Evolutionary conservation across 2,113 vertebrate species (phyloP).

Genomic region (Amblyopsis rosae): DNA sequence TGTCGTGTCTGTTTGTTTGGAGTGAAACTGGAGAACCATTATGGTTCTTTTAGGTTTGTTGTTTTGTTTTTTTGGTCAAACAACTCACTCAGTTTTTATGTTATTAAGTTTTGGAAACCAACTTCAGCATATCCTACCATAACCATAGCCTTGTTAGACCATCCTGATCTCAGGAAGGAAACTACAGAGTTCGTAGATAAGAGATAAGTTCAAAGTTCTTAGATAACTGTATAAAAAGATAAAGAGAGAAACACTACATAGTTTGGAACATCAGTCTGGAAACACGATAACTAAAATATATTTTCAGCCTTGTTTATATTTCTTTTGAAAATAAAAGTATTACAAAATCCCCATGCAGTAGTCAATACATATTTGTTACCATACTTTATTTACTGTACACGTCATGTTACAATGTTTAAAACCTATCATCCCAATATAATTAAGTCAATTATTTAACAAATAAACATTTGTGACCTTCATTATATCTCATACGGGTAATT

Average conservation of each 20-base stretch:
- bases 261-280: background rate
- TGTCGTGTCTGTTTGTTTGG: slow-evolving; percentile 16
- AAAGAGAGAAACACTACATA: background rate
- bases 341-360: no score
- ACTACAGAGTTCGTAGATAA: background rate
- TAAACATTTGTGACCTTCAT: no score
- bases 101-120: slow-evolving; percentile 20
- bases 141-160: no score
- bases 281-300: background rate
- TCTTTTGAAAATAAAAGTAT: no score
- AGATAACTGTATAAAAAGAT: background rate
- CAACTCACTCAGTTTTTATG: slow-evolving; percentile 53
- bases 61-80: slow-evolving; percentile 33
- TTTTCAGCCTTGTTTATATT: no score
- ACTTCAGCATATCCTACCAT: no score
- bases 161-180: slow-evolving; percentile 12
- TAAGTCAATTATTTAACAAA: no score
- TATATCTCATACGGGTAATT: no score
- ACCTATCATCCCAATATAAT: no score
- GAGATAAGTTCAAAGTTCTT: background rate
- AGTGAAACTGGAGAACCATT: slow-evolving; percentile 20
- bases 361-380: no score
- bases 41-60: slow-evolving; percentile 24
- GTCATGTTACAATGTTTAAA: no score
- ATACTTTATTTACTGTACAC: no score